Conservation (phyloP, 2,888 invertebrate genomes). For the Drosophila atroscutellata region DNA sequence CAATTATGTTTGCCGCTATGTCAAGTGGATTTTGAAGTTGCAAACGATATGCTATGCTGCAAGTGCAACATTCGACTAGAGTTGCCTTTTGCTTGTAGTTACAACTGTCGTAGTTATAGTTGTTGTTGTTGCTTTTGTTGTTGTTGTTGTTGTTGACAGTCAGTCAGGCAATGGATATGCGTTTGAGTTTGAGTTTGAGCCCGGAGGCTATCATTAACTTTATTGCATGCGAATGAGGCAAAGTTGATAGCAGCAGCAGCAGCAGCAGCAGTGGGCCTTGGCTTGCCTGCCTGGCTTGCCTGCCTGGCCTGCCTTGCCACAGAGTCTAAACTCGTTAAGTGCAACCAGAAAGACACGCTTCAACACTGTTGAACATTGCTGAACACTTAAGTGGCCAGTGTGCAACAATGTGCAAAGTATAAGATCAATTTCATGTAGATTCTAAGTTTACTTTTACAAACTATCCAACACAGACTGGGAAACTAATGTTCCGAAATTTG, state of each 20-base stretch:
- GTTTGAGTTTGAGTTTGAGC: conserved; percentile 11
- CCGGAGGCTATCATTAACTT: conserved; percentile 66
- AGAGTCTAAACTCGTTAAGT: conserved; percentile 9
- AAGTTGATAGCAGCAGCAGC: conserved; percentile 16
- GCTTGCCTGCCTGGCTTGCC: neutral
- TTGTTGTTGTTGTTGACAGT: conserved; percentile 10
- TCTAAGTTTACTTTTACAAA: neutral
- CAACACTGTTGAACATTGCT: conserved; percentile 1
- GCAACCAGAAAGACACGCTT: conserved; percentile 4
- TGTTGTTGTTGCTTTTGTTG: neutral
- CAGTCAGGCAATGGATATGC: conserved; percentile 33
- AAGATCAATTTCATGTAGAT: neutral
- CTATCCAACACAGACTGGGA: neutral
- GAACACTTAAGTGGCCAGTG: conserved; percentile 7
- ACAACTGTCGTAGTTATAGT: conserved; percentile 11
- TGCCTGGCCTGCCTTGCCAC: neutral
- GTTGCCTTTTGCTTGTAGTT: conserved; percentile 12
- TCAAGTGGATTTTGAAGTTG: conserved; percentile 61
- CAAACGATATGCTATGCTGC: conserved; percentile 48
- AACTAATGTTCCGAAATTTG: neutral
- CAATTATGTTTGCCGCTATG: conserved; percentile 70
- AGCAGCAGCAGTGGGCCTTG: conserved; percentile 4
- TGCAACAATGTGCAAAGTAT: conserved; percentile 6
- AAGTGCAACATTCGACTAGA: conserved; percentile 35
- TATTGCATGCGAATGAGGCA: conserved; percentile 51